These are phyloP conservation scores for Brachionus sp. DNA, from an alignment of 1,140 invertebrate genomes.

Conservation along the genomic window DNA sequence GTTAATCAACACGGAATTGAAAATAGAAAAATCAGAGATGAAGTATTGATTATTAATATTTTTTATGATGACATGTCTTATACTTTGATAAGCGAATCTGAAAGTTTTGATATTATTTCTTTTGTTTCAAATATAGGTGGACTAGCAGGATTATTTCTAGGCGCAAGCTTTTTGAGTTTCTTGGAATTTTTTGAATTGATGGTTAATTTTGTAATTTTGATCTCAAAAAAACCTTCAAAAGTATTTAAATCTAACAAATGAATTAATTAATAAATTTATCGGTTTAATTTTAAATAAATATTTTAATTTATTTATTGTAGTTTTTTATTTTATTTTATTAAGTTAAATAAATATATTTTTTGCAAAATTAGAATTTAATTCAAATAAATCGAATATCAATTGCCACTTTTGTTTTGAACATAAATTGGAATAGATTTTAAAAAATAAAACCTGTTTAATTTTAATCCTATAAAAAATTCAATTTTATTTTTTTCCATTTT, in stretches of 20 bases:
- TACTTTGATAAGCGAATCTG: neutral
- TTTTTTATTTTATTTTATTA: too few relatives aligned
- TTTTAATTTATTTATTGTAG: too few relatives aligned
- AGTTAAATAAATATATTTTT: too few relatives aligned
- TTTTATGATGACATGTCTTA: neutral
- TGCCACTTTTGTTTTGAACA: too few relatives aligned
- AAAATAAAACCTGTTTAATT: too few relatives aligned
- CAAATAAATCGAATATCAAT: too few relatives aligned
- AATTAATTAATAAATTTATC: neutral
- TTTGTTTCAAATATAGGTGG: conserved; percentile 31
- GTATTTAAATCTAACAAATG: neutral
- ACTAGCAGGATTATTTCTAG: conserved; percentile 17
- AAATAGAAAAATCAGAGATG: neutral
- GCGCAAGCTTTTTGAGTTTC: conserved; percentile 13
- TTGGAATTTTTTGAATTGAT: neutral
- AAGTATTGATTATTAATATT: neutral
- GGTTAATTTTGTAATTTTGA: neutral
- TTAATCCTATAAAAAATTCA: too few relatives aligned
- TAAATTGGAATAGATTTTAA: too few relatives aligned
- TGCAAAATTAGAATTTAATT: too few relatives aligned
- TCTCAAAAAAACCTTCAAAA: neutral
- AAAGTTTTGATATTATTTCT: neutral
- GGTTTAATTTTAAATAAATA: neutral
- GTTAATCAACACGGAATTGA: neutral
- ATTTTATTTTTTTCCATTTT: too few relatives aligned